Evolutionary conservation across 2,888 invertebrate species (phyloP), one percentile per base, ranked within the genome.

Genomic region (Acrocyrtus sp.): DNA sequence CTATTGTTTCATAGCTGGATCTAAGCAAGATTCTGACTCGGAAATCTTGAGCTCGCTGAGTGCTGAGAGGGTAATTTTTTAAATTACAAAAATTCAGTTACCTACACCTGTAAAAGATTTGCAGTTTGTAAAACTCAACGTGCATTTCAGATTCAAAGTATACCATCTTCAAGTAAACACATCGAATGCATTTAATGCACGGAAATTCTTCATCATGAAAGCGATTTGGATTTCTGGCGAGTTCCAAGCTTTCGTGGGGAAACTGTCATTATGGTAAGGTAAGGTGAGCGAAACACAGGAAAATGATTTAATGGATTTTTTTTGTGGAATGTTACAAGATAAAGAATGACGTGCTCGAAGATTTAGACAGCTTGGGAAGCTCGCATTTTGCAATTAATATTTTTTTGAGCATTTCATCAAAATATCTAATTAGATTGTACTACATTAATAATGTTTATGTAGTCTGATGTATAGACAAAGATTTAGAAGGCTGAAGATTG

Each of bases 281-380:
- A n/a, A n/a, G n/a, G n/a, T 58, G 10, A 51, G 43, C 34, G 58
- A 43, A 21, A 50, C 43, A 27, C 67, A 67, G 17, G 67, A 67
- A 22, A 67, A 67, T 17, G 67, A 67, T n/a, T 39, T 67, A n/a
- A 39, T 41, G 43, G 67, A 67, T 43, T 67, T n/a, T n/a, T n/a
- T n/a, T 67, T 19, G 51, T 67, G 67, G 58, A 39, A 21, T 67
- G 50, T 45, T 58, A 67, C 43, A 67, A 53, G n/a, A 67, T 67
- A 29, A 41, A 58, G 17, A 58, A 51, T 17, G 45, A 15, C 27
- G 41, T 66, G 15, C 19, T 66, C 0, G 56, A 43, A 22, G 66
- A 66, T 21, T 29, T 66, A n/a, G 66, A 66, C 47, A 50, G 54
- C 54, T 65, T 29, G 10, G 43, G 10, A 56, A 21, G 6, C 3